Conservation (phyloP, 2,797 vertebrate genomes). For the Chaetodon trifasciatus region DNA sequence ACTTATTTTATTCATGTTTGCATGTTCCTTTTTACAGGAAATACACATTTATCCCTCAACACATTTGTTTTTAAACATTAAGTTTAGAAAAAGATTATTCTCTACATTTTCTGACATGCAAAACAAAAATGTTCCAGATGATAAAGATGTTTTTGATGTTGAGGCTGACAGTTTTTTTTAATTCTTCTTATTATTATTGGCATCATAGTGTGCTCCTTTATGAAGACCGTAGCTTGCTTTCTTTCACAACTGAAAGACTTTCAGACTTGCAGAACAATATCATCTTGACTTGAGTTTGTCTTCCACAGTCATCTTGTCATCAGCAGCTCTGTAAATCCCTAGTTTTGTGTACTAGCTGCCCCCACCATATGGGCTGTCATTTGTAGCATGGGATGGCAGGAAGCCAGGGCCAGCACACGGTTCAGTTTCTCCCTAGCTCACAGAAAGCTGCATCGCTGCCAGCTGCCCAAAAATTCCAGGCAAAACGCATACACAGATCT, state of each 20-base stretch:
- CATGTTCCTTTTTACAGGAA: not conserved
- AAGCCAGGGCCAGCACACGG: constrained; percentile 11
- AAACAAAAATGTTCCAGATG: not conserved
- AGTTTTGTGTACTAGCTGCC: constrained; percentile 15
- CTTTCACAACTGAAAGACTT: not conserved
- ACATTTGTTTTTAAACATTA: not conserved
- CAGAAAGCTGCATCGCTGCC: not conserved
- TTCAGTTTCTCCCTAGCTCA: constrained; percentile 9
- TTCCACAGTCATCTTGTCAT: constrained; percentile 22
- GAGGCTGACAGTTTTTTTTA: no score
- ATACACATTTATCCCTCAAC: not conserved
- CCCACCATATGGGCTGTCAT: constrained; percentile 11
- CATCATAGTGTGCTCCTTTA: not conserved
- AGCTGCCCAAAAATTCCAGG: constrained; percentile 10
- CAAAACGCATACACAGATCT: not conserved
- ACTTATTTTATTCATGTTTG: not conserved
- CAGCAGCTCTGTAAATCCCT: not conserved
- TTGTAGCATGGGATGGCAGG: constrained; percentile 1
- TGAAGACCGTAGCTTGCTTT: not conserved
- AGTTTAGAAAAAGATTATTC: no score
- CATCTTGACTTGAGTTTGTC: constrained; percentile 2
- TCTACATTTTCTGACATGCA: no score
- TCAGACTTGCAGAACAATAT: not conserved
- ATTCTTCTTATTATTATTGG: no score
- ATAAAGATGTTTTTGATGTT: no score